Percentiles rank a stretch among this genome's conserved stretches.
Conservation (phyloP, 1,140 invertebrate species). For the Aphidius gifuensis region DNA sequence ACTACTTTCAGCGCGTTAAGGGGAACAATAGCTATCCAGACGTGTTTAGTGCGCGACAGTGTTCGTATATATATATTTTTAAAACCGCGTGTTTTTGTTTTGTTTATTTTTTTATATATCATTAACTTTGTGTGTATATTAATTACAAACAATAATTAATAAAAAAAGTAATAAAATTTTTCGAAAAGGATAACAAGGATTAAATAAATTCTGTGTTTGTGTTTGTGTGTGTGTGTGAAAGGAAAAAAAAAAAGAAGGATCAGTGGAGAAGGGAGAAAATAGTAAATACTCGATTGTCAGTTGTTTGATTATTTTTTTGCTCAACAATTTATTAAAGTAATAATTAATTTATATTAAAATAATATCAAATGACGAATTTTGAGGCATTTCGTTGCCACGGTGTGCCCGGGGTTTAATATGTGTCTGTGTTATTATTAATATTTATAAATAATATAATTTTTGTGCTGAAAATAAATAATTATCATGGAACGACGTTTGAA, state of each 20-base stretch:
- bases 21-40: conserved; percentile 54
- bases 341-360: no score
- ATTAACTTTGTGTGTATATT: conserved; percentile 11
- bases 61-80: conserved; percentile 39
- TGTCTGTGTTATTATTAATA: conserved; percentile 37
- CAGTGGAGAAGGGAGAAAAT: not conserved
- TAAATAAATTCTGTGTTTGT: no score
- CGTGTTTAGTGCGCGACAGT: conserved; percentile 54
- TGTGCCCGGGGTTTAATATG: conserved; percentile 47
- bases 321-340: no score
- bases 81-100: conserved; percentile 28
- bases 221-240: not conserved
- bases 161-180: no score
- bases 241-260: not conserved
- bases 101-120: conserved; percentile 27
- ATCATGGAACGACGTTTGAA: conserved; percentile 20
- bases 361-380: conserved; percentile 42
- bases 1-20: conserved; percentile 55
- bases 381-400: conserved; percentile 34
- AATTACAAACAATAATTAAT: conserved; percentile 25
- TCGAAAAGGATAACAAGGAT: no score
- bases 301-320: no score
- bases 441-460: conserved; percentile 8
- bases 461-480: conserved; percentile 27
- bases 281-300: not conserved